These are phyloP conservation scores for Mellivora capensis DNA, from an alignment of 2,113 vertebrate species.

Conservation along the genomic window DNA sequence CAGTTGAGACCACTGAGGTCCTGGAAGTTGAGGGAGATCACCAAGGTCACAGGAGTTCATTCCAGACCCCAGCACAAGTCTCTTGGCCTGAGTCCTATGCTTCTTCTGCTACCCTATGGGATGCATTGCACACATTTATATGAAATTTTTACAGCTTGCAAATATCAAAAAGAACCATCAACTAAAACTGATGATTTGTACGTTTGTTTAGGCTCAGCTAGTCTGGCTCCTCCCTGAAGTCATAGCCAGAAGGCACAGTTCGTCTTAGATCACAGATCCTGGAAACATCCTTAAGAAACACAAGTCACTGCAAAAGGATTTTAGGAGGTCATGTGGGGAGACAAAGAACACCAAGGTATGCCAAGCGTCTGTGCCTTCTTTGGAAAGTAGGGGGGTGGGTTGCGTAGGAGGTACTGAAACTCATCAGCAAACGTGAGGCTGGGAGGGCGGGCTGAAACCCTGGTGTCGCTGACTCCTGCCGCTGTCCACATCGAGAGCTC, in stretches of 20 bases:
- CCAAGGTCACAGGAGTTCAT: neutral
- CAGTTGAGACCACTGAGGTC: neutral
- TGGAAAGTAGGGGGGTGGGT: neutral
- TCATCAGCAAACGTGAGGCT: fast-evolving
- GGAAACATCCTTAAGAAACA: neutral
- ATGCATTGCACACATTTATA: neutral
- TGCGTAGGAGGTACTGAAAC: neutral
- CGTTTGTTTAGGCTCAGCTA: neutral
- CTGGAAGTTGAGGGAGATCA: neutral
- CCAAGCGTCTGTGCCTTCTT: neutral
- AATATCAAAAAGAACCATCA: neutral
- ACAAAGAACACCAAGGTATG: neutral
- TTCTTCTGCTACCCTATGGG: neutral
- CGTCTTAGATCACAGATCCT: neutral
- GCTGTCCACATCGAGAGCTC: neutral
- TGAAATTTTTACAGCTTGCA: neutral
- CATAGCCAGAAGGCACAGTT: neutral
- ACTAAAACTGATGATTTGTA: neutral
- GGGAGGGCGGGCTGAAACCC: neutral
- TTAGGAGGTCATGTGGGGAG: neutral
- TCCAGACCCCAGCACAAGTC: neutral
- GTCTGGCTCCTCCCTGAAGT: neutral
- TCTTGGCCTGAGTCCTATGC: neutral
- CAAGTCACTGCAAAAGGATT: neutral
- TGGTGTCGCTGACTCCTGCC: neutral